phyloP scores from a whole-genome alignment of 2,113 vertebrate species.

The Triplophysa rosa region DNA sequence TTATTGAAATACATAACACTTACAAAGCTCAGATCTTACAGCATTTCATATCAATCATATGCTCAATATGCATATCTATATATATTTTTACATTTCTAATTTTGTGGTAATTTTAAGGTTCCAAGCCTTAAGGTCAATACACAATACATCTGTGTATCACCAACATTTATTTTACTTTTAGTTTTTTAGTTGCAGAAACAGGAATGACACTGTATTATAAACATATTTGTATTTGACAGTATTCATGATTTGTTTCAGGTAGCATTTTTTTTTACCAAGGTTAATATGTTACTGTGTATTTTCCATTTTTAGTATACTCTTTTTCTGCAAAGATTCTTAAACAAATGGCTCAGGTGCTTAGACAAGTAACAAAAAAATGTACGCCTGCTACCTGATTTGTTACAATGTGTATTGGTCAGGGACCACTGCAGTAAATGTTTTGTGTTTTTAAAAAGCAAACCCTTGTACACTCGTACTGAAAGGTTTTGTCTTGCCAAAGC shows the following conservation, averaged over 20 bases:
- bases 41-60: constrained; percentile 31
- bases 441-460: neutral
- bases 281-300: neutral
- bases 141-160: neutral
- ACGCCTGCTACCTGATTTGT: constrained; percentile 17
- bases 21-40: constrained; percentile 12
- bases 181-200: neutral
- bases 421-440: constrained; percentile 44
- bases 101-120: neutral
- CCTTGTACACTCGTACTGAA: neutral
- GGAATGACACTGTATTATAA: neutral
- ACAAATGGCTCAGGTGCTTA: constrained; percentile 27
- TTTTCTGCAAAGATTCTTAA: constrained; percentile 26
- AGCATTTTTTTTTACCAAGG: constrained; percentile 6
- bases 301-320: neutral
- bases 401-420: constrained; percentile 25
- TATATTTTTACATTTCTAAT: constrained; percentile 8
- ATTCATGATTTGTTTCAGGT: constrained; percentile 19
- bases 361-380: neutral
- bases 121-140: neutral
- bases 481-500: constrained; percentile 39
- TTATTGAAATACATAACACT: neutral
- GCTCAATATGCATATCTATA: neutral
- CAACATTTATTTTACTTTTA: neutral
- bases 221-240: constrained; percentile 5